phyloP scores from a whole-genome alignment of 2,797 vertebrate genomes.

The Chiloscyllium punctatum region DNA sequence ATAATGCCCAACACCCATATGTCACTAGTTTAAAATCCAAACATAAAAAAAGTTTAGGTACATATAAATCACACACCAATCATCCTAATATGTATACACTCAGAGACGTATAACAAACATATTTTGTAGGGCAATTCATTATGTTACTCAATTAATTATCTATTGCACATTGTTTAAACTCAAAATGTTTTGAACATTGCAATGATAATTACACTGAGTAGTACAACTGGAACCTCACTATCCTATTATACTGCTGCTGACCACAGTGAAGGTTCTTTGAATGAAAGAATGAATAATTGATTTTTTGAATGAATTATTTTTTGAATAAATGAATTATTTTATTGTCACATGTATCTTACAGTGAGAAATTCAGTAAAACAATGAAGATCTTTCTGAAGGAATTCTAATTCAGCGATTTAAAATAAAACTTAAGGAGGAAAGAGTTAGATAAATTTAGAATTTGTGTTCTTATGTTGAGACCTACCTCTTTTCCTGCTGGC shows the following conservation, averaged over 20 bases:
- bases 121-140: neutral
- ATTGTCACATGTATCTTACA: too few species aligned
- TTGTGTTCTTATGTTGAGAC: neutral
- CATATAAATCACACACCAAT: too few species aligned
- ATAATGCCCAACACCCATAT: too few species aligned
- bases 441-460: neutral
- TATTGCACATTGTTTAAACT: neutral
- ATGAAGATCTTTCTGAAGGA: too few species aligned
- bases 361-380: too few species aligned
- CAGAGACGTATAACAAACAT: neutral
- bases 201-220: neutral
- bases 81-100: too few species aligned
- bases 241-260: neutral
- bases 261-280: neutral
- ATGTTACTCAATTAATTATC: too few species aligned
- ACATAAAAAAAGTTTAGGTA: too few species aligned
- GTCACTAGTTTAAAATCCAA: too few species aligned
- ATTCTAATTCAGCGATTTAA: neutral
- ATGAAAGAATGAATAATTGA: too few species aligned
- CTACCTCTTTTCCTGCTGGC: neutral
- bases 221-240: neutral
- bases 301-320: too few species aligned
- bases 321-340: too few species aligned
- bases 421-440: neutral
- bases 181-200: neutral